A percentile compares a stretch with the other conserved stretches of the same genome.
Conservation (phyloP, 2,888 invertebrate genomes). For the Strigamia maritima region DNA sequence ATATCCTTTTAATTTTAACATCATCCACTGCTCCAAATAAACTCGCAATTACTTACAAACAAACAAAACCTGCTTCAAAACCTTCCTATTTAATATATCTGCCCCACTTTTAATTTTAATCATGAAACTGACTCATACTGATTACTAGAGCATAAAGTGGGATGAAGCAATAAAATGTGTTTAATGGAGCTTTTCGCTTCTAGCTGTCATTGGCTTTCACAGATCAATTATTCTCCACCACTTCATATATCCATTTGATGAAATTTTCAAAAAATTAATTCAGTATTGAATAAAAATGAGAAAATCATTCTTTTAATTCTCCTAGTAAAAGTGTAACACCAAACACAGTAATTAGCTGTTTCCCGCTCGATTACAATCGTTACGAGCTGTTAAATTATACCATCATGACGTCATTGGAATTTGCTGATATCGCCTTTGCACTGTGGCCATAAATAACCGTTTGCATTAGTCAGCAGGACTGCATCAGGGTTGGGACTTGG, state of each 20-base stretch:
- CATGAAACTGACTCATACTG: background rate
- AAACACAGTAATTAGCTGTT: background rate
- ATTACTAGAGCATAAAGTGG: constrained; percentile 4
- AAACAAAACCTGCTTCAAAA: background rate
- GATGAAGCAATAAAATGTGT: background rate
- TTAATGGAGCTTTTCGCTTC: background rate
- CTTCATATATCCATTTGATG: background rate
- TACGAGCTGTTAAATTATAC: background rate
- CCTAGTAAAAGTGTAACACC: too few species aligned
- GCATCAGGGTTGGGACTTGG: too few species aligned
- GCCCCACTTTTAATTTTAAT: background rate
- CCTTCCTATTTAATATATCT: background rate
- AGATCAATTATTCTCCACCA: background rate
- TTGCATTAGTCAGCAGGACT: background rate
- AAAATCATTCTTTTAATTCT: background rate
- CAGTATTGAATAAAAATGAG: background rate
- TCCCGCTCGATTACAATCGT: background rate
- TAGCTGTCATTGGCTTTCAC: background rate
- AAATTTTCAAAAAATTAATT: background rate
- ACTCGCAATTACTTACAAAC: background rate
- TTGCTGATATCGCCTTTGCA: background rate
- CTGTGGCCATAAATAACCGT: background rate
- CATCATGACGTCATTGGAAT: background rate
- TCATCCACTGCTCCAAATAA: too few species aligned
- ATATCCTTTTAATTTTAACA: too few species aligned